Evolutionary conservation across 1,140 invertebrate genomes (phyloP).

Genomic region (Bombus consobrinus): DNA sequence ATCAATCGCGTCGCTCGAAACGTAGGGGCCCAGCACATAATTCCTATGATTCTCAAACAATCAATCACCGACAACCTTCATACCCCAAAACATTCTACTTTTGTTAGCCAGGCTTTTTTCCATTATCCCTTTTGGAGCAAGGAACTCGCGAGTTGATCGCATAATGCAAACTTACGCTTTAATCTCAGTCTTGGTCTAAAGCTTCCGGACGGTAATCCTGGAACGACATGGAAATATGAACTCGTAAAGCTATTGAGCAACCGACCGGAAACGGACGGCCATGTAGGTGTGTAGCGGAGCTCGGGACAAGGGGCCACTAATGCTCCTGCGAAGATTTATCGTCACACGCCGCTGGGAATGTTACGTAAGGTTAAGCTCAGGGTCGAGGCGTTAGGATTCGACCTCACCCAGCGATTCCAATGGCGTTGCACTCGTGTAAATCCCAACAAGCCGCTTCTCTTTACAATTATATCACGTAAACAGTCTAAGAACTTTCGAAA

Average conservation of each 20-base stretch:
- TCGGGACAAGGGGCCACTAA: slow-evolving; percentile 60
- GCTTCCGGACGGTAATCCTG: slow-evolving; percentile 27
- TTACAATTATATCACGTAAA: not conserved
- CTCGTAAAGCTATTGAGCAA: slow-evolving; percentile 50
- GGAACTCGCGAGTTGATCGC: not conserved
- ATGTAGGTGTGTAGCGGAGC: slow-evolving; percentile 8
- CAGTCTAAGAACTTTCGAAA: not conserved
- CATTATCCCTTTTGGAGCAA: not conserved
- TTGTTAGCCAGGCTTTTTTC: not conserved
- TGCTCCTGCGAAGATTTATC: slow-evolving; percentile 69
- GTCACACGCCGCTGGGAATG: slow-evolving; percentile 43
- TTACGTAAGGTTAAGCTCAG: slow-evolving; percentile 70
- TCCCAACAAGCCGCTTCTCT: slow-evolving; percentile 24
- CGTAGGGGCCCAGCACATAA: no score
- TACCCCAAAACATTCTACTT: not conserved
- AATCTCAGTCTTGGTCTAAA: slow-evolving; percentile 8
- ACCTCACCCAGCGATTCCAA: slow-evolving; percentile 29
- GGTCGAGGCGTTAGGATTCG: slow-evolving; percentile 62
- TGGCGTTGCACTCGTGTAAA: slow-evolving; percentile 54
- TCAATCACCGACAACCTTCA: not conserved
- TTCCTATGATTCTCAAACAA: not conserved
- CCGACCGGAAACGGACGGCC: slow-evolving; percentile 20
- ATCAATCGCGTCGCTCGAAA: not conserved
- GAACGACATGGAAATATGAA: slow-evolving; percentile 54
- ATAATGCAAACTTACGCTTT: slow-evolving; percentile 28